phyloP scores from a whole-genome alignment of 2,797 vertebrate genomes.

The Pogoniulus pusillus region DNA sequence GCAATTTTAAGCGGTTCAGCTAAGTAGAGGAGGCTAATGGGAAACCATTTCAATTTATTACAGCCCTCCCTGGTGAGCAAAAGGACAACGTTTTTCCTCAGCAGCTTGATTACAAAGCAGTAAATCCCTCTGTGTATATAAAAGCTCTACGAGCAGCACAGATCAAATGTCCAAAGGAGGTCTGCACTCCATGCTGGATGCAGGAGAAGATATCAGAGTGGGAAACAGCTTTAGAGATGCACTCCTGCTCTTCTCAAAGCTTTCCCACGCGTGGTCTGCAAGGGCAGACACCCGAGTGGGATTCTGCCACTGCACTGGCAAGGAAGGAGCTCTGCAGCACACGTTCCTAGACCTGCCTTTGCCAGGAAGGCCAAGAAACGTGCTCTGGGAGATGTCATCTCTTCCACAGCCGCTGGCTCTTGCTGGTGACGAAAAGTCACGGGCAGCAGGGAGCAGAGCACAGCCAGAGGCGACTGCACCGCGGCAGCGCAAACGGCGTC shows the following conservation, averaged over 20 bases:
- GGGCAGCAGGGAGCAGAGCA: neutral
- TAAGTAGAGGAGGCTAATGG: constrained; percentile 67
- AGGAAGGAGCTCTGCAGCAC: neutral
- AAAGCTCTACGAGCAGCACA: constrained; percentile 45
- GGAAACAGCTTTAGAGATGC: neutral
- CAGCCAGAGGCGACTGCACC: neutral
- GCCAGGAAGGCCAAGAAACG: neutral
- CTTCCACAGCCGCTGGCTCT: neutral
- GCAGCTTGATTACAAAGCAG: constrained; percentile 71
- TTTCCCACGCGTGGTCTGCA: neutral
- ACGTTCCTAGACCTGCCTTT: neutral
- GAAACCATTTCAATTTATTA: constrained; percentile 75
- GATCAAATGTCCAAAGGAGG: constrained; percentile 52
- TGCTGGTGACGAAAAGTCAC: neutral
- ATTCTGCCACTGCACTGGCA: neutral
- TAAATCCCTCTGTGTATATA: constrained; percentile 70
- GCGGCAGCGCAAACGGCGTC: neutral
- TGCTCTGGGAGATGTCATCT: neutral
- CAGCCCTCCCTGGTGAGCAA: constrained; percentile 65
- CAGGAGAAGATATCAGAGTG: neutral
- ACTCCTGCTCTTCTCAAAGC: constrained; percentile 6
- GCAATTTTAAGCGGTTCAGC: constrained; percentile 72
- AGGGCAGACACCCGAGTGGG: neutral
- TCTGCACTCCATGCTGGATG: neutral
- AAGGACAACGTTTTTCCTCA: constrained; percentile 68